Base-by-base conservation (phyloP, 2,797 vertebrate species). In the Ceyx erithaca region DNA sequence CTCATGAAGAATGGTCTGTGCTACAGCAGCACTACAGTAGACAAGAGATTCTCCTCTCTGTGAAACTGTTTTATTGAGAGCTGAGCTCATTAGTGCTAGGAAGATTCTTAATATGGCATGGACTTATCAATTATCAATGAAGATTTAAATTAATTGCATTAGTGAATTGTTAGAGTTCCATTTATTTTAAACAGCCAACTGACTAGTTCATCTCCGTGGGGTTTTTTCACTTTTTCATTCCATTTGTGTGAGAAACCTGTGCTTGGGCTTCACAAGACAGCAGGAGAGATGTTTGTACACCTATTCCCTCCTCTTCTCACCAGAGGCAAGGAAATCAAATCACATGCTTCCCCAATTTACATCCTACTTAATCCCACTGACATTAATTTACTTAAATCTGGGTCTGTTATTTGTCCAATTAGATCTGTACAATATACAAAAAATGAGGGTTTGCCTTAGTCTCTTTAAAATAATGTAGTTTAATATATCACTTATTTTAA, bases 361-460 rank as follows among this genome's bases (percentile, higher is more conserved):
- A 70, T 84, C 41, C 78, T 80, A 9, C 48, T 86, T 72, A 86
- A 92, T 90, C 49, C n/a, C 61, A 61, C 68, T 86, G 78, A 76
- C 22, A 46, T 67, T 88, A 28, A 94, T 84, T 88, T 90, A 88
- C 85, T 67, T 95, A 77, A 67, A 86, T 90, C 40, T 95, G 76
- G 25, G 28, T 92, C 59, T 25, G 33, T 88, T 62, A 85, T 79
- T 90, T 71, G 43, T 87, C 63, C 75, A 82, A 18, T 77, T 72
- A 93, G 71, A 88, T 79, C 68, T 85, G 61, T 51, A 70, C 26
- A 43, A 68, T 70, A 85, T 80, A 83, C 75, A 94, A 93, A 93
- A 95, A 11, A 40, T 1, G 12, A 90, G 46, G 64, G 31, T 68
- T 90, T 92, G 75, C 57, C 31, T 80, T 28, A 12, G 28, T 70